Base-by-base conservation (phyloP, 2,888 invertebrate genomes). In the Lasioglossum pauxillum region DNA sequence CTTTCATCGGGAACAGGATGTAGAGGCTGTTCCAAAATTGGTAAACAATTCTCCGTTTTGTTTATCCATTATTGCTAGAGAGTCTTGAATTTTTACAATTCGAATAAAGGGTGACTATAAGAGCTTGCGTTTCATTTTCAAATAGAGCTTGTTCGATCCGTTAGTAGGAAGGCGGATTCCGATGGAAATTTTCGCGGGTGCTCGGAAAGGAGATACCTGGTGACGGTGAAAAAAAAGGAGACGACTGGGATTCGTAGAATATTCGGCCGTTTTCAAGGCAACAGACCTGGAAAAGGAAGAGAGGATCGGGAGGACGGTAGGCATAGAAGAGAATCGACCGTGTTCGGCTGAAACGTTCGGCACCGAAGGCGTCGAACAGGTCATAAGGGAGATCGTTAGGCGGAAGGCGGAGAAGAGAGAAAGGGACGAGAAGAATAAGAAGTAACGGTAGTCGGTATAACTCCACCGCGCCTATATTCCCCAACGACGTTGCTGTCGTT, bases 381-480 rank as follows among this genome's bases (percentile, higher is more conserved):
- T 88, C 74, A 80, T 84, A 86, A 87, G 80, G 78, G 44, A 79
- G 79, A 88, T 88, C 84, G 83, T 82, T 82, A 79, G 84, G 75
- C 80, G 78, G 78, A 57, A 69, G 80, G 31, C 44, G 71, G 74
- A 72, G 60, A 12, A 46, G 78, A 75, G 80, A 87, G 75, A 71
- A 77, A 83, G 84, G 69, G 80, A 81, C 60, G 72, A 83, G 84
- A 90, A 90, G 88, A 89, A 90, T 79, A 88, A 90, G 89, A 87
- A 91, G 75, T 92, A 92, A 92, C 92, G 92, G 92, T 92, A 91
- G 90, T 89, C 86, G 84, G 86, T 89, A 91, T 88, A 78, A 87
- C 81, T 72, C 46, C 81, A 86, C 89, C 90, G 89, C 90, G 90
- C 90, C 90, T 91, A 90, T 91, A 90, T 90, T 90, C 85, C 81